Evolutionary conservation across 2,888 invertebrate genomes (phyloP).

Genomic region (Platerodrilus igneus): DNA sequence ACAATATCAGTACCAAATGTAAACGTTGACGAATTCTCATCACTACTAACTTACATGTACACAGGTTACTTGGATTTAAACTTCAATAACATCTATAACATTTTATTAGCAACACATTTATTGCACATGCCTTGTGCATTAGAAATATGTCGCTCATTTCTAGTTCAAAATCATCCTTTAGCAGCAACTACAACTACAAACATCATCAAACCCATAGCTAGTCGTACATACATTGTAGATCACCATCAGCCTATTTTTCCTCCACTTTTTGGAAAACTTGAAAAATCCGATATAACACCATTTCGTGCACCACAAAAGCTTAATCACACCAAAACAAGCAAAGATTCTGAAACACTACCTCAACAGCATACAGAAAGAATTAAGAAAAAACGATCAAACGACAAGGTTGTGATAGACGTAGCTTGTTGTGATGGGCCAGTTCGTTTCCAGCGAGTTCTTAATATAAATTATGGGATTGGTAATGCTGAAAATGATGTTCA

Average conservation of each 20-base stretch:
- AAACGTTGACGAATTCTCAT: slow-evolving; percentile 60
- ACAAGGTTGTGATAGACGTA: slow-evolving; percentile 72
- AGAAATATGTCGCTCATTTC: slow-evolving; percentile 62
- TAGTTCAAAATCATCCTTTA: slow-evolving; percentile 52
- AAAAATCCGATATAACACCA: slow-evolving; percentile 42
- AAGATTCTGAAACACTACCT: not conserved
- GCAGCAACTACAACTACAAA: slow-evolving; percentile 34
- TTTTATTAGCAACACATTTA: slow-evolving; percentile 65
- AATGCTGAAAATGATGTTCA: slow-evolving; percentile 13
- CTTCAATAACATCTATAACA: slow-evolving; percentile 66
- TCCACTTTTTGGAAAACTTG: slow-evolving; percentile 31
- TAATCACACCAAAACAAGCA: slow-evolving; percentile 7
- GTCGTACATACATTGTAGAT: slow-evolving; percentile 42
- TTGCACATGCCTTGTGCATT: slow-evolving; percentile 69
- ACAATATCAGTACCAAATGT: slow-evolving; percentile 54
- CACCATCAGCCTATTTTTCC: slow-evolving; percentile 37
- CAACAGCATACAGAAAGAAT: slow-evolving; percentile 13
- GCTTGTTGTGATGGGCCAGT: slow-evolving; percentile 91
- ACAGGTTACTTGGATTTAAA: slow-evolving; percentile 67
- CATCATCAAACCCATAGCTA: slow-evolving; percentile 57
- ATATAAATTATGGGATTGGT: slow-evolving; percentile 66
- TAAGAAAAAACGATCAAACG: slow-evolving; percentile 26
- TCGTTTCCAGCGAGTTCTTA: slow-evolving; percentile 77
- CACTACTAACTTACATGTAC: slow-evolving; percentile 69
- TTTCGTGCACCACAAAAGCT: slow-evolving; percentile 31